Evolutionary conservation across 2,888 invertebrate genomes (phyloP), one percentile per base, ranked within the genome.

Genomic region (Labia minor): DNA sequence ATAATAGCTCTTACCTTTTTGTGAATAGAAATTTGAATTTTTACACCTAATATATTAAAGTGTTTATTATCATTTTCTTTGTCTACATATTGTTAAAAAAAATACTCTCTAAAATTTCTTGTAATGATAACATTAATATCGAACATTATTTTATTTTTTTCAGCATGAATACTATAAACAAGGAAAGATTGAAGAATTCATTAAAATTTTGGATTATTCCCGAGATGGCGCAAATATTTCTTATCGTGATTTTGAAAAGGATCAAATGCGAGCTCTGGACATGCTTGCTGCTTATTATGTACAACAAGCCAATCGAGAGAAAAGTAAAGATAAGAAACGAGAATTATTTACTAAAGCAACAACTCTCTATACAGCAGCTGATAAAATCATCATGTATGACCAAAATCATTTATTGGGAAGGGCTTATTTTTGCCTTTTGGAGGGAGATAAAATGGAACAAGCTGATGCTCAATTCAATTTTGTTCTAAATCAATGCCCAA

Each of bases 401-500:
- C 96, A 90, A 89, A 96, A 96, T 78, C 99, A 99, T 84, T 85
- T 99, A 70, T 83, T 99, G 71, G 98, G 99, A 0, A 83, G 98
- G 74, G 99, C 99, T 1, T 99, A 97, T 77, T 99, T 98, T 77
- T 99, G 97, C 74, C 83, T 99, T 8, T 82, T 98, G 37, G 99
- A 99, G 82, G 97, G 97, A 1, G 97, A 98, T 75, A 98, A 98
- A 82, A 95, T 98, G 93, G 98, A 99, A 70, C 98, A 99, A 79
- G 99, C 99, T 0, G 98, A 99, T 83, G 95, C 97, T 0, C 99
- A 99, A 77, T 99, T 99, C 77, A 98, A 99, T 80, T 99, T 99
- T 78, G 98, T 99, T 0, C 80, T 99, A 33, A 96, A 97, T 78
- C 92, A 95, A 74, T 90, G 91, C 0, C 92, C 92, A 1, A 95